Conservation (phyloP, 2,113 vertebrate species). For the Pithys albifrons region DNA sequence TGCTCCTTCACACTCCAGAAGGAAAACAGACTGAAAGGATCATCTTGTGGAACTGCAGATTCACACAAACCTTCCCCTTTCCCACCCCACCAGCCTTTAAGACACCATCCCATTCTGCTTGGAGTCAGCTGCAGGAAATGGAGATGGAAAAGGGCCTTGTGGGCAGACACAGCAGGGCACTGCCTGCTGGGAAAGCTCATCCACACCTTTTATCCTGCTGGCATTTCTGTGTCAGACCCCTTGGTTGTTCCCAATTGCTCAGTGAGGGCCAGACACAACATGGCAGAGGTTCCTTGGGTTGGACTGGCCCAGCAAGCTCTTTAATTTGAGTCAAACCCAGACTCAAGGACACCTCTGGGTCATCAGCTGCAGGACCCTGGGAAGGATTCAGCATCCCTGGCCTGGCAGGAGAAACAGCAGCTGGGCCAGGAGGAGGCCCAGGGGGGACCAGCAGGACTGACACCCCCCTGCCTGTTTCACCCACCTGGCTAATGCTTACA, state of each 20-base stretch:
- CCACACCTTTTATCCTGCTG: not conserved
- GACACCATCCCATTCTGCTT: not conserved
- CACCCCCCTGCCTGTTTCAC: not conserved
- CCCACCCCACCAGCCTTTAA: not conserved
- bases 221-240: not conserved
- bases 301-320: not conserved
- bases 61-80: not conserved
- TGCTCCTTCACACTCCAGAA: not conserved
- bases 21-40: not conserved
- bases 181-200: not conserved
- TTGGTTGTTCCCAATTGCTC: not conserved
- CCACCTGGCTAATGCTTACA: not conserved
- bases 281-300: not conserved
- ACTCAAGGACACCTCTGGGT: not conserved
- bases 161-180: not conserved
- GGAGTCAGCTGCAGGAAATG: not conserved
- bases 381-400: not conserved
- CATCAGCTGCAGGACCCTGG: not conserved
- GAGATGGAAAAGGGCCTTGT: not conserved
- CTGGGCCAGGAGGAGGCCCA: not conserved
- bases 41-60: not conserved
- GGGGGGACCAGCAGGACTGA: not conserved
- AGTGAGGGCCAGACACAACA: rapidly evolving
- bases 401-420: not conserved
- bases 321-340: not conserved